Evolutionary conservation across 2,888 invertebrate genomes (phyloP), one percentile per base, ranked within the genome.

Genomic region (Drosophila borealis): DNA sequence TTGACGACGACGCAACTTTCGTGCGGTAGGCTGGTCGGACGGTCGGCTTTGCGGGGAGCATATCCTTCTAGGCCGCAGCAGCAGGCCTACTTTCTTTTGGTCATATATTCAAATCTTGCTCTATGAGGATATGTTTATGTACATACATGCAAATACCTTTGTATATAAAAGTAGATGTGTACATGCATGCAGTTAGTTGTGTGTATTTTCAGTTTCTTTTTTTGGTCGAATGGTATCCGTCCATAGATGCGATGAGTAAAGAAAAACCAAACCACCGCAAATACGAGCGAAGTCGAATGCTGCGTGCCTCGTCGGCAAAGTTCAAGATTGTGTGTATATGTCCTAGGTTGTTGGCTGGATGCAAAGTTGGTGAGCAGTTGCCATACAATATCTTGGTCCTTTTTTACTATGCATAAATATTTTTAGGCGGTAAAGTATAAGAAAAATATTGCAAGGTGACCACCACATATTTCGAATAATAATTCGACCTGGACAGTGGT

Each of bases 1-100:
- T 53, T 56, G 51, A 70, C 57, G 59, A 69, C 71, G 81, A 75
- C 75, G 75, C 85, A 81, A 75, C 78, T 65, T 68, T 85, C 80
- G 88, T 82, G 82, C 69, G 68, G 84, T 81, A 67, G 74, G 78
- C 53, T 68, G 65, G 60, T 66, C 67, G 71, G 70, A 63, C 50
- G 54, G 74, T 75, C 69, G 64, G 45, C 53, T 66, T 68, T 60
- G 72, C 71, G 59, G 59, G 64, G 60, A 68, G 65, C 71, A 80
- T 74, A 81, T 88, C 89, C 89, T 89, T 84, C 80, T 89, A 78
- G 80, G 78, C 86, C 78, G 72, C 72, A 74, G 71, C 62, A 78
- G 63, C 72, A 84, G 85, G 85, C 85, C 85, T 82, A 84, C 80
- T 82, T 88, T 88, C 80, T 78, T 81, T 75, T 77, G 74, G 63